phyloP scores from a whole-genome alignment of 30 jellyfish, hydroid and myxozoan genomes.

The Pelagia noctiluca region DNA sequence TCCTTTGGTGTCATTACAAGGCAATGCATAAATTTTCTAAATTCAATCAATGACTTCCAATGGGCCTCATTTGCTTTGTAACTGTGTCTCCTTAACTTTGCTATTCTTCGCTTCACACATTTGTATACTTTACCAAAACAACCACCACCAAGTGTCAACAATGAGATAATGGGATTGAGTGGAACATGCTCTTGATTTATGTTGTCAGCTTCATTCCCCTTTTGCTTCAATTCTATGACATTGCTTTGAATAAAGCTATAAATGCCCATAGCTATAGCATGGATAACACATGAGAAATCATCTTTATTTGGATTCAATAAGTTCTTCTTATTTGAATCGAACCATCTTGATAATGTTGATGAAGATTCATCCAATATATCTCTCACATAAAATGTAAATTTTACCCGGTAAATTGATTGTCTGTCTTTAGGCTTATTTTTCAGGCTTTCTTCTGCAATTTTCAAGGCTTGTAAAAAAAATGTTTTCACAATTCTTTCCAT shows the following conservation, averaged over 20 bases:
- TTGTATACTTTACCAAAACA: not conserved
- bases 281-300: not conserved
- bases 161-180: not conserved
- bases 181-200: not conserved
- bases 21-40: not conserved
- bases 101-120: conserved; percentile 5
- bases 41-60: not conserved
- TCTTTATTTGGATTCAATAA: not conserved
- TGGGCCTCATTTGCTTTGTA: conserved; percentile 3
- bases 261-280: conserved; percentile 1
- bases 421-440: not conserved
- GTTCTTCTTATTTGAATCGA: not conserved
- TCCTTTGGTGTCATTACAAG: not conserved
- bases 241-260: not conserved
- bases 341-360: not conserved
- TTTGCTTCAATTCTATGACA: not conserved
- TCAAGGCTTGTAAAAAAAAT: conserved; percentile 1
- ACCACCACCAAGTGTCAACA: conserved; percentile 8
- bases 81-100: not conserved
- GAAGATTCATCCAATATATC: not conserved
- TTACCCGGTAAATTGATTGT: not conserved
- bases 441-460: not conserved
- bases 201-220: conserved; percentile 1
- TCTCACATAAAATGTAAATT: not conserved
- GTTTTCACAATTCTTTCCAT: not conserved